Conservation (phyloP, 2,888 invertebrate genomes). For the Tetrapedia diversipes region DNA sequence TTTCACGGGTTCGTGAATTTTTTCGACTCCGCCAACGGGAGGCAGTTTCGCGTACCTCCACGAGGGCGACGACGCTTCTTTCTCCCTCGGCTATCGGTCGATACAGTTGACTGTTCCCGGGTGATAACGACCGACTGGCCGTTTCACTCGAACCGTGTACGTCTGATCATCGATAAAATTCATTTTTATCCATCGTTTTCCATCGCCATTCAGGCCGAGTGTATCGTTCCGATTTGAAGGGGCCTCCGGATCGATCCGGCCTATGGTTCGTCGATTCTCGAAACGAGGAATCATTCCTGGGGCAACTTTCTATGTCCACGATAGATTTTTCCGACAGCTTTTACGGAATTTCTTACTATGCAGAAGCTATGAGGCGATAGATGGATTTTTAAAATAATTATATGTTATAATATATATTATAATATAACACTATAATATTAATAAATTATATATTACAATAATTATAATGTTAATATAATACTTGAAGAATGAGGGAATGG, state of each 20-base stretch:
- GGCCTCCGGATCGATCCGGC: slow-evolving; percentile 34
- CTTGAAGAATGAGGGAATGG: too few relatives aligned
- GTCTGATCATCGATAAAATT: slow-evolving; percentile 49
- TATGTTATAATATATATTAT: too few relatives aligned
- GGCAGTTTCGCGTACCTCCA: slow-evolving; percentile 3
- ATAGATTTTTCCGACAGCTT: too few relatives aligned
- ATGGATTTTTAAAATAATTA: too few relatives aligned
- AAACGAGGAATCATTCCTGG: background rate
- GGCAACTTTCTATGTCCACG: too few relatives aligned
- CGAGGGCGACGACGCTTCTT: slow-evolving; percentile 25
- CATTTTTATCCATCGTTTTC: slow-evolving; percentile 39
- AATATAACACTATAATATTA: too few relatives aligned
- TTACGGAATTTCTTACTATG: too few relatives aligned
- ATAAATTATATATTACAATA: too few relatives aligned
- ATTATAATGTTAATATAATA: too few relatives aligned
- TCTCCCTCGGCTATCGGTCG: slow-evolving; percentile 37
- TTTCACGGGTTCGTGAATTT: slow-evolving; percentile 13
- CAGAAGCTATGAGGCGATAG: too few relatives aligned
- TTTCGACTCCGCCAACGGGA: background rate
- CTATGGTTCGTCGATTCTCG: slow-evolving; percentile 24
- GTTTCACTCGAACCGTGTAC: slow-evolving; percentile 19
- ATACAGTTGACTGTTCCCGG: slow-evolving; percentile 45
- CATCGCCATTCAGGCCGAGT: slow-evolving; percentile 12
- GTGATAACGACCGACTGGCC: slow-evolving; percentile 42
- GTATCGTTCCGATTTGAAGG: slow-evolving; percentile 36